Conservation (phyloP, 1,140 invertebrate genomes). For the Armadillidium nasatum region DNA sequence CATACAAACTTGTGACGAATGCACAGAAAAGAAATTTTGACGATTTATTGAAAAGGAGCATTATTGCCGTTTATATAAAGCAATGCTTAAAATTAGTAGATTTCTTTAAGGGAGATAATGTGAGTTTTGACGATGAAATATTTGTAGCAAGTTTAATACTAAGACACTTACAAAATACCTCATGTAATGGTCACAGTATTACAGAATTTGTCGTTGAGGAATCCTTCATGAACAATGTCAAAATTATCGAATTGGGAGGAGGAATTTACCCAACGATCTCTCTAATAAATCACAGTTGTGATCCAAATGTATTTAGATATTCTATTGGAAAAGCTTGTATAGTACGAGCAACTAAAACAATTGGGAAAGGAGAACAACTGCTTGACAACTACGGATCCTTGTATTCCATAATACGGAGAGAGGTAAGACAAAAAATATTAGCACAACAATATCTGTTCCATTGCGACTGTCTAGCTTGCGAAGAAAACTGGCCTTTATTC, state of each 20-base stretch:
- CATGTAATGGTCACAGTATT: slow-evolving; percentile 64
- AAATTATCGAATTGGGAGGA: slow-evolving; percentile 55
- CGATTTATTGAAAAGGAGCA: no score
- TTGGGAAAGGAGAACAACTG: slow-evolving; percentile 55
- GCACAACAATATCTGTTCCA: slow-evolving; percentile 57
- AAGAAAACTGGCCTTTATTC: slow-evolving; percentile 52
- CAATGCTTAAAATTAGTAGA: no score
- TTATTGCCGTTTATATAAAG: no score
- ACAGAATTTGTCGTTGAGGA: slow-evolving; percentile 53
- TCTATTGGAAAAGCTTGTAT: slow-evolving; percentile 52
- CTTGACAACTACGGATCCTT: slow-evolving; percentile 59
- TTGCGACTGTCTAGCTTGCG: slow-evolving; percentile 57
- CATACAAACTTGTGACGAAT: no score
- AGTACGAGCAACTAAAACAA: slow-evolving; percentile 53
- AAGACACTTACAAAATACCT: slow-evolving; percentile 57
- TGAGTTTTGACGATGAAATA: slow-evolving; percentile 45
- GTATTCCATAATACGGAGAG: slow-evolving; percentile 48
- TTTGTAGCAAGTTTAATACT: slow-evolving; percentile 51
- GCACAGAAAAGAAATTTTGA: no score
- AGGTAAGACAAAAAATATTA: slow-evolving; percentile 47
- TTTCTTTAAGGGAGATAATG: no score
- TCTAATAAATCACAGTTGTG: slow-evolving; percentile 61
- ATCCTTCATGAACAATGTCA: slow-evolving; percentile 46
- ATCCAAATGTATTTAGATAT: slow-evolving; percentile 57
- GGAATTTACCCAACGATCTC: slow-evolving; percentile 61